A percentile compares a stretch with the other conserved stretches of the same genome.
Evolutionary conservation across 2,797 vertebrate species (phyloP).

Genomic region (Babyrousa celebensis): DNA sequence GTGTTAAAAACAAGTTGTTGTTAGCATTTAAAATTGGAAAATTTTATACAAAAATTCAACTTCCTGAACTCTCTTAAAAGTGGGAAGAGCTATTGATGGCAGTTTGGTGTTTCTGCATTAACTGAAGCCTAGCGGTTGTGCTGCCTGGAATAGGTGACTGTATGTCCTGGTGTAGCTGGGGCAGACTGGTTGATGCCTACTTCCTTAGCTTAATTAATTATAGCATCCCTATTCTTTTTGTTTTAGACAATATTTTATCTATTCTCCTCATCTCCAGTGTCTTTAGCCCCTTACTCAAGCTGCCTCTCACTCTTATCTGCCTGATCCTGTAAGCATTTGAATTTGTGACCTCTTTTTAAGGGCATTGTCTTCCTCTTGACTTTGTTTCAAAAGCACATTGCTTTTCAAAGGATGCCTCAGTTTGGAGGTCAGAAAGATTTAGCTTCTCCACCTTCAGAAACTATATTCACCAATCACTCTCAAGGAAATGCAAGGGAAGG

Average conservation of each 20-base stretch:
- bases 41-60: not conserved
- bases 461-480: slow-evolving; percentile 1
- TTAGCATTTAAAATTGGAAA: not conserved
- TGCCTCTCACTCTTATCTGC: not conserved
- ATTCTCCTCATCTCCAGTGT: not conserved
- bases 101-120: not conserved
- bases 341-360: slow-evolving; percentile 13
- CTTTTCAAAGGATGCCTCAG: slow-evolving; percentile 31
- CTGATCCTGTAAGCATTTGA: not conserved
- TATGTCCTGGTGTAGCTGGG: not conserved
- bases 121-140: not conserved
- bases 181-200: not conserved
- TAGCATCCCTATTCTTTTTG: not conserved
- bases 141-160: too few species aligned
- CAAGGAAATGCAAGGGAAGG: not conserved
- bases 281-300: not conserved
- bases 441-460: slow-evolving; percentile 58
- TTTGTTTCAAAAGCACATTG: slow-evolving; percentile 21
- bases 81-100: not conserved
- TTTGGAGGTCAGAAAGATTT: slow-evolving; percentile 66
- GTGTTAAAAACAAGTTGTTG: not conserved
- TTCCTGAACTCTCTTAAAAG: slow-evolving; percentile 52
- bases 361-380: not conserved
- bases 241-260: not conserved
- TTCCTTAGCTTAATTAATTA: not conserved